These are phyloP conservation scores for Centropristis striata DNA, from an alignment of 2,113 vertebrate genomes.

Conservation along the genomic window DNA sequence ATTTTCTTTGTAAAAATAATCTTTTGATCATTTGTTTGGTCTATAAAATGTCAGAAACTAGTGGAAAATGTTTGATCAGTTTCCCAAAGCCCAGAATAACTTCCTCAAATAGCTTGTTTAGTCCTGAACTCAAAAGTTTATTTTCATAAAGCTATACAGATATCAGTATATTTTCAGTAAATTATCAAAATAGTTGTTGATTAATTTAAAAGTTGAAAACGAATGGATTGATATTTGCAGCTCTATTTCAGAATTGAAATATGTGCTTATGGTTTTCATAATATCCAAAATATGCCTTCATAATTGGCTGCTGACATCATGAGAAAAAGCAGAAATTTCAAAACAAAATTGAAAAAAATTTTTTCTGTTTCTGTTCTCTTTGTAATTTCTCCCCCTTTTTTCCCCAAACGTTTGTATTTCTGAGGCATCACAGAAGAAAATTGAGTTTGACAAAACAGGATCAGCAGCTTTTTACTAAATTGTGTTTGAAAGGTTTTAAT, in stretches of 20 bases:
- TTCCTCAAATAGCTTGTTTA: too few relatives aligned
- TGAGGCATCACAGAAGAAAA: conserved; percentile 80
- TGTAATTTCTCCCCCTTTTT: conserved; percentile 18
- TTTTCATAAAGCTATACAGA: too few relatives aligned
- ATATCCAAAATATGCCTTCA: neutral
- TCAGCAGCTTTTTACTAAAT: conserved; percentile 86
- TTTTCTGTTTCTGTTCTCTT: neutral
- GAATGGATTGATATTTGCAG: neutral
- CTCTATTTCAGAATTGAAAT: conserved; percentile 3
- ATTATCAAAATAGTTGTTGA: too few relatives aligned
- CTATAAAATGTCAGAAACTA: too few relatives aligned
- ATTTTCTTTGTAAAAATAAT: too few relatives aligned
- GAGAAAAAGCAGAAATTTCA: neutral
- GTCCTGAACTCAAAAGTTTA: too few relatives aligned
- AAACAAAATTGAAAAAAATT: neutral
- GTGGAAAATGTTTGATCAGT: too few relatives aligned
- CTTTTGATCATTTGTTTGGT: too few relatives aligned
- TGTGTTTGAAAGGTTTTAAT: conserved; percentile 86
- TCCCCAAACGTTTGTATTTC: conserved; percentile 71
- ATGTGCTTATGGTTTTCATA: neutral
- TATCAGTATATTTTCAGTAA: too few relatives aligned
- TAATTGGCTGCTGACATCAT: neutral
- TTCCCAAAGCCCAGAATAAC: too few relatives aligned
- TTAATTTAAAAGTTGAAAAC: too few relatives aligned
- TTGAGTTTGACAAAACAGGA: conserved; percentile 85